These are phyloP conservation scores for Leucoraja ocellata DNA, from an alignment of 2,797 vertebrate species.

Conservation along the genomic window DNA sequence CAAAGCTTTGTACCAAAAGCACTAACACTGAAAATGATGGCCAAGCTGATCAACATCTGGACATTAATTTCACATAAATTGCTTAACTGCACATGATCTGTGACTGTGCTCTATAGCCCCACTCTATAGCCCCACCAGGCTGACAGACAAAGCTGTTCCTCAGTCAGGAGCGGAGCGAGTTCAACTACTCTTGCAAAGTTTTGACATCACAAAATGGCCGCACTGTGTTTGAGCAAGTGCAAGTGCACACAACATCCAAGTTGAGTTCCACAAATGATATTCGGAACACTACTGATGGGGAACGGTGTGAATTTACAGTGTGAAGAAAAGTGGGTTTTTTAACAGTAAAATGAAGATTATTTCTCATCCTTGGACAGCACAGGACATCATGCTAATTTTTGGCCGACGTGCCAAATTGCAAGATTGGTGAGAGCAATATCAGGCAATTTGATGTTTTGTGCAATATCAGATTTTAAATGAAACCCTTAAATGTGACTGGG, in stretches of 20 bases:
- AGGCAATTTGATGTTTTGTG: neutral
- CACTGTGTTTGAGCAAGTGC: neutral
- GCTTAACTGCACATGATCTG: neutral
- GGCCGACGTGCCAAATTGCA: neutral
- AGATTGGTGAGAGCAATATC: neutral
- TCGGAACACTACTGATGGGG: neutral
- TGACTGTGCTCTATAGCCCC: neutral
- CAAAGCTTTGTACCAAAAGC: neutral
- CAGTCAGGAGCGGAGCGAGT: neutral
- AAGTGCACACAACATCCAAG: neutral
- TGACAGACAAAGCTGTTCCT: neutral
- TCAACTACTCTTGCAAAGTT: neutral
- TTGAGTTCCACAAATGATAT: neutral
- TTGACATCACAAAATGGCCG: neutral
- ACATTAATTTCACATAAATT: neutral
- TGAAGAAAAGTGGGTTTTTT: neutral
- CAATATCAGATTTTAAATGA: neutral
- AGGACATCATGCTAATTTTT: neutral
- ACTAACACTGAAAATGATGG: neutral
- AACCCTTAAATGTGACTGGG: neutral
- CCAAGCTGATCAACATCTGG: neutral
- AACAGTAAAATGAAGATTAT: neutral
- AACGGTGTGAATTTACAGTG: neutral
- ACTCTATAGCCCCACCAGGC: too few species aligned
- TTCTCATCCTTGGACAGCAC: neutral